Percentiles rank a stretch among this genome's conserved stretches.
These are phyloP conservation scores for Pollenia griseotomentosa DNA, from an alignment of 2,888 invertebrate genomes.

Conservation along the genomic window DNA sequence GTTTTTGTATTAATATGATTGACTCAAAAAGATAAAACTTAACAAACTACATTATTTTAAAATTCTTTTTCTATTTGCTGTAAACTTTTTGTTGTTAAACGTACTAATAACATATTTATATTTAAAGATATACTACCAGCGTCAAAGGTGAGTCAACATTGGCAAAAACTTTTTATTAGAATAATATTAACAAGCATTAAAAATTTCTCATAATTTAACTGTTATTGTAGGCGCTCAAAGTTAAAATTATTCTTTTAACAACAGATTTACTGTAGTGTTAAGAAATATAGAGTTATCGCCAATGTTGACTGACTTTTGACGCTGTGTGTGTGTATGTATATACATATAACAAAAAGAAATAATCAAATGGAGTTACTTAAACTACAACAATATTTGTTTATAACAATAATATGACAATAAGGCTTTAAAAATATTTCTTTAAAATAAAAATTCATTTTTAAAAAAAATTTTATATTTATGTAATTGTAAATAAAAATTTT, in stretches of 20 bases:
- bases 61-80: constrained; percentile 28
- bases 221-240: too few relatives aligned
- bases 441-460: constrained; percentile 13
- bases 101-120: background rate
- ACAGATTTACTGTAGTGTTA: too few relatives aligned
- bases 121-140: too few relatives aligned
- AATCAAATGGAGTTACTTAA: constrained; percentile 12
- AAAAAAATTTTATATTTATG: constrained; percentile 16
- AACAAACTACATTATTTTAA: constrained; percentile 60
- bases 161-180: too few relatives aligned
- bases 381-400: constrained; percentile 58
- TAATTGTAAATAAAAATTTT: background rate
- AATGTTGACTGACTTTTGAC: too few relatives aligned
- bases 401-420: constrained; percentile 64
- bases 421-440: constrained; percentile 11
- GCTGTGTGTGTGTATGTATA: too few relatives aligned
- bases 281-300: too few relatives aligned
- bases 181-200: too few relatives aligned
- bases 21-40: constrained; percentile 65
- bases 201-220: too few relatives aligned
- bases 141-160: too few relatives aligned
- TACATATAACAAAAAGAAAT: constrained; percentile 29
- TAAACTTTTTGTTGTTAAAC: constrained; percentile 25
- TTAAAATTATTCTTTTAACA: too few relatives aligned
- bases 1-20: constrained; percentile 43